Evolutionary conservation across 2,888 invertebrate genomes (phyloP).

Genomic region (Cephus nigrinus): DNA sequence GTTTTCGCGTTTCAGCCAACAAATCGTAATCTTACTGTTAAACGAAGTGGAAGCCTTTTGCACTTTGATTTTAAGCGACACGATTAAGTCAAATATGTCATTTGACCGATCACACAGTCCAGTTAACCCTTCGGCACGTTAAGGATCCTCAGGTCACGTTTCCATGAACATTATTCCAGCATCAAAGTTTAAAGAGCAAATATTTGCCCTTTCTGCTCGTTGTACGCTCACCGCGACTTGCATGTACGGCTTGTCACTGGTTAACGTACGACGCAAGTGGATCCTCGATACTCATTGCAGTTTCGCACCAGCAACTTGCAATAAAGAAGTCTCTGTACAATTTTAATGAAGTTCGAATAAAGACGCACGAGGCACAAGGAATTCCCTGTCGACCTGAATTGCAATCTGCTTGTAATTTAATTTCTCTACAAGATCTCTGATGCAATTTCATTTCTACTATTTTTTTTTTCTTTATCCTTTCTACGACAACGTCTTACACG

Average conservation of each 20-base stretch:
- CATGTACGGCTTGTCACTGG: background rate
- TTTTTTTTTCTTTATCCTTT: background rate
- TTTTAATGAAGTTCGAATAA: background rate
- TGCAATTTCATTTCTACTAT: background rate
- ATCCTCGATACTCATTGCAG: background rate
- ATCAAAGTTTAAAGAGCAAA: background rate
- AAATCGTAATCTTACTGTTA: background rate
- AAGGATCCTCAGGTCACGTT: background rate
- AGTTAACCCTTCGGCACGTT: background rate
- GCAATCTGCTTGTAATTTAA: background rate
- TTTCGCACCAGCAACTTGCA: background rate
- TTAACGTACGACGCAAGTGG: background rate
- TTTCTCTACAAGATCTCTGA: background rate
- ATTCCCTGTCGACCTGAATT: background rate
- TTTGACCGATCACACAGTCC: background rate
- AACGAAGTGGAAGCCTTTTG: background rate
- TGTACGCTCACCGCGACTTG: background rate
- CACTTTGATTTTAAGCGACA: background rate
- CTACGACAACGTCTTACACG: background rate
- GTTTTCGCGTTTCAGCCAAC: background rate
- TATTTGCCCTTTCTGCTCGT: background rate
- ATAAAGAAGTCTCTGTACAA: background rate
- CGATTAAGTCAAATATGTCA: background rate
- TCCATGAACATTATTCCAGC: background rate
- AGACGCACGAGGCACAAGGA: background rate